Percentiles rank a stretch among this genome's conserved stretches.
Evolutionary conservation across 2,888 invertebrate genomes (phyloP).

Genomic region (Byasa hedistus): DNA sequence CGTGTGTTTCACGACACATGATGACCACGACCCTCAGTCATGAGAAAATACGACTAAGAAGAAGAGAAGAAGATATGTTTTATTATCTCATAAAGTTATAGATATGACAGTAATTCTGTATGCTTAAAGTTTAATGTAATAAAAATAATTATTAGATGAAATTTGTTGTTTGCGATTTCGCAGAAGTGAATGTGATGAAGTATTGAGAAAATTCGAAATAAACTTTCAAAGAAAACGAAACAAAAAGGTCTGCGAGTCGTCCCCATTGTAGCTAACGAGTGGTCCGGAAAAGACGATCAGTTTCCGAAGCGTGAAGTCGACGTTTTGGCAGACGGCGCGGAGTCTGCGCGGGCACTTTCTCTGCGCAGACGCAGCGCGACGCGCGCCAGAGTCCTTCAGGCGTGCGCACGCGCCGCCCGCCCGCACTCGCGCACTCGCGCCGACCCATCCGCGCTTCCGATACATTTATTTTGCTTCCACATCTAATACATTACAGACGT

Average conservation of each 20-base stretch:
- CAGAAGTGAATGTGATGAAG: background rate
- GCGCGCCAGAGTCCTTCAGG: conserved; percentile 53
- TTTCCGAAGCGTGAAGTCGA: conserved; percentile 72
- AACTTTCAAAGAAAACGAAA: conserved; percentile 30
- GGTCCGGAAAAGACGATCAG: conserved; percentile 69
- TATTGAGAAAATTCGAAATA: conserved; percentile 11
- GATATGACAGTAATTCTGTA: too few species aligned
- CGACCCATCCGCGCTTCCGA: conserved; percentile 33
- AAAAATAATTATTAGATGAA: too few species aligned
- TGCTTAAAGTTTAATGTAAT: too few species aligned
- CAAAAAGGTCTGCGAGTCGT: conserved; percentile 36
- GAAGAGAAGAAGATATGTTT: background rate
- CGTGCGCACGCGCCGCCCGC: conserved; percentile 61
- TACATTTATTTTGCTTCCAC: conserved; percentile 20
- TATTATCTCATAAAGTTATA: background rate
- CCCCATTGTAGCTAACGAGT: conserved; percentile 53
- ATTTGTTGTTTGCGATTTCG: background rate
- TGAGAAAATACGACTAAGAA: too few species aligned
- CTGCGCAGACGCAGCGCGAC: conserved; percentile 63
- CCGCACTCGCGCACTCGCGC: conserved; percentile 48
- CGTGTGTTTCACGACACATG: too few species aligned
- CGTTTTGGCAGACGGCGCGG: conserved; percentile 76
- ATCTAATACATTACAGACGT: conserved; percentile 24
- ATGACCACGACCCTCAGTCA: too few species aligned
- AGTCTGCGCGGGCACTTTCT: conserved; percentile 77